These are phyloP conservation scores for Gandaritis pyraliata DNA, from an alignment of 2,888 invertebrate species.

Conservation along the genomic window DNA sequence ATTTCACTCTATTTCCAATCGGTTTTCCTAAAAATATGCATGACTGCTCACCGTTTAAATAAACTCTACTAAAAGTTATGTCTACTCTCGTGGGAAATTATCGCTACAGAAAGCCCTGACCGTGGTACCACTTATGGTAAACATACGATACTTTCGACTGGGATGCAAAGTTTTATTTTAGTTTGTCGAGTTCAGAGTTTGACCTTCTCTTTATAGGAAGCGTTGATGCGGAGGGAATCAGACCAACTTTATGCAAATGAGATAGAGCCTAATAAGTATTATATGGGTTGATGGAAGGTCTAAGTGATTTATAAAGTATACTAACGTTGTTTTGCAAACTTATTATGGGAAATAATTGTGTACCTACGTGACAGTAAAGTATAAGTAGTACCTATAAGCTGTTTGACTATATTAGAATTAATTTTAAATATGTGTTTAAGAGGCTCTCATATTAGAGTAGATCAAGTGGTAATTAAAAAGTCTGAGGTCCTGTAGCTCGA, in stretches of 20 bases:
- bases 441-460: too few relatives aligned
- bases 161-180: conserved; percentile 4
- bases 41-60: background rate
- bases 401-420: too few relatives aligned
- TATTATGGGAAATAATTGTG: background rate
- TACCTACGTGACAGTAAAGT: background rate
- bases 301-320: background rate
- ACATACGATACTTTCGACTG: conserved; percentile 1
- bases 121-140: background rate
- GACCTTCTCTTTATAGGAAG: conserved; percentile 8
- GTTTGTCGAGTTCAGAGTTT: conserved; percentile 9
- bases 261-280: conserved; percentile 12
- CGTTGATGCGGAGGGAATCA: conserved; percentile 6
- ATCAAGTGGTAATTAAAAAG: too few relatives aligned
- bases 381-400: too few relatives aligned
- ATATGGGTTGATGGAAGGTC: conserved; percentile 6
- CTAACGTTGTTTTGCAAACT: conserved; percentile 1
- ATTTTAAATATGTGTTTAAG: too few relatives aligned
- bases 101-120: background rate
- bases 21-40: background rate
- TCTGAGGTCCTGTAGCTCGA: too few relatives aligned
- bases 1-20: background rate
- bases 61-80: background rate
- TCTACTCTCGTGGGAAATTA: background rate
- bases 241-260: conserved; percentile 10